Evolutionary conservation across 2,113 vertebrate species (phyloP).

Genomic region (Dicentrarchus labrax): DNA sequence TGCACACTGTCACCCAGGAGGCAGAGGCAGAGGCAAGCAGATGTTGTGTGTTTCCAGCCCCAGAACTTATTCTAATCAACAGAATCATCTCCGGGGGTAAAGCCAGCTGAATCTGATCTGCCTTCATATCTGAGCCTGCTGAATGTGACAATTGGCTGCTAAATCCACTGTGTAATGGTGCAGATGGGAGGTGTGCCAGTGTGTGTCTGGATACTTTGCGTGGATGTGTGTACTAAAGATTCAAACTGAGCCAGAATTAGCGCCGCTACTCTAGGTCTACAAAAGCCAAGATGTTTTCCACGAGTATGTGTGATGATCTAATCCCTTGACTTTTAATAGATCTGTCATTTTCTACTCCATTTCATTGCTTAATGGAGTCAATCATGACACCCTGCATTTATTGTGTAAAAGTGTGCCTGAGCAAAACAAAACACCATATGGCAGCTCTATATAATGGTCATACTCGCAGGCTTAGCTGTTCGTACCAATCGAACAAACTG

Average conservation of each 20-base stretch:
- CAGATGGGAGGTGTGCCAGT: slow-evolving; percentile 54
- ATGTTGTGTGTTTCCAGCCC: slow-evolving; percentile 64
- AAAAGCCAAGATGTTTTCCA: slow-evolving; percentile 27
- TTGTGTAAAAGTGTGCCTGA: slow-evolving; percentile 41
- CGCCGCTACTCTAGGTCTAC: background rate
- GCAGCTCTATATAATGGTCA: slow-evolving; percentile 24
- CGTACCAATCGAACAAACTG: slow-evolving; percentile 12
- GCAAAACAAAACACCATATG: slow-evolving; percentile 72
- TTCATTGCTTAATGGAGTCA: slow-evolving; percentile 58
- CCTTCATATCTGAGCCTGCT: slow-evolving; percentile 58
- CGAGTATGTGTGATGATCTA: background rate
- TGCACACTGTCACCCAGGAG: slow-evolving; percentile 48
- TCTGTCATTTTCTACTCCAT: slow-evolving; percentile 53
- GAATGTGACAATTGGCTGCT: slow-evolving; percentile 68
- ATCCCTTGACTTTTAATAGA: slow-evolving; percentile 54
- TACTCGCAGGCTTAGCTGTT: slow-evolving; percentile 24
- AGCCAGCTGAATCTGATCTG: slow-evolving; percentile 66
- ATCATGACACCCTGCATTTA: slow-evolving; percentile 37
- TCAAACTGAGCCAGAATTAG: slow-evolving; percentile 26
- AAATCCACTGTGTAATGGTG: slow-evolving; percentile 73
- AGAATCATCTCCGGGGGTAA: slow-evolving; percentile 66
- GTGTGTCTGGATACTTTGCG: slow-evolving; percentile 12
- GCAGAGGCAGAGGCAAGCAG: slow-evolving; percentile 53
- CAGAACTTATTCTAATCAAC: slow-evolving; percentile 72
- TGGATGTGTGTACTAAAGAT: slow-evolving; percentile 31